phyloP scores from a whole-genome alignment of 2,888 invertebrate species.

The Branchipolynoe longqiensis region DNA sequence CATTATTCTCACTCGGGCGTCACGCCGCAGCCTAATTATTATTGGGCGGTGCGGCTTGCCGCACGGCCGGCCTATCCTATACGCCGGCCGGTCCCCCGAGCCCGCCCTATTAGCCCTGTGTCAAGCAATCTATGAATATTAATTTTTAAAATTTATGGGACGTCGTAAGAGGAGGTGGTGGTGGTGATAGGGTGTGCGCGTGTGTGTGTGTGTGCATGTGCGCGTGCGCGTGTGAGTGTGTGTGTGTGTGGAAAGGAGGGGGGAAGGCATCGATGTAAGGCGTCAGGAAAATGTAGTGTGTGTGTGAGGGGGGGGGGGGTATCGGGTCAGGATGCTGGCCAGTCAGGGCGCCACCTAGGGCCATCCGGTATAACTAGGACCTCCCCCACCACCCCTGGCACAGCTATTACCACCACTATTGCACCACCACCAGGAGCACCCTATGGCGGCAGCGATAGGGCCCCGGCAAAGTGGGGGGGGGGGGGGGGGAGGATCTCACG shows the following conservation, averaged over 20 bases:
- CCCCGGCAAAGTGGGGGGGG: neutral
- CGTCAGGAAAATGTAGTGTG: neutral
- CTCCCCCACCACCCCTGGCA: too few species aligned
- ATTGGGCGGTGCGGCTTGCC: neutral
- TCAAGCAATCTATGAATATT: constrained; percentile 58
- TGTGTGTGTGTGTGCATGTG: too few species aligned
- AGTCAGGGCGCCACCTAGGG: neutral
- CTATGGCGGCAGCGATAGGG: neutral
- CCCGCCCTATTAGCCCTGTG: constrained; percentile 55
- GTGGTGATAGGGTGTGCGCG: too few species aligned
- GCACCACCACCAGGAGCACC: neutral
- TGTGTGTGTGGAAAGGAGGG: neutral
- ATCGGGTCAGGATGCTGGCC: neutral
- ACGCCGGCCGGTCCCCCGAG: constrained; percentile 30
- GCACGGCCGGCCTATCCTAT: constrained; percentile 33
- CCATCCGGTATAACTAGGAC: too few species aligned
- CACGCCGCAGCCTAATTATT: constrained; percentile 37
- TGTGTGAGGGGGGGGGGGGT: neutral
- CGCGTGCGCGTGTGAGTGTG: neutral
- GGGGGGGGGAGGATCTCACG: too few species aligned
- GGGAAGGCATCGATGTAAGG: neutral
- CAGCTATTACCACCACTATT: too few species aligned
- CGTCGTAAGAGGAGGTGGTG: neutral
- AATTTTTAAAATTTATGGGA: constrained; percentile 56
- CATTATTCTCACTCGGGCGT: constrained; percentile 43